Percentiles rank a stretch among this genome's conserved stretches.
Evolutionary conservation across 2,888 invertebrate species (phyloP).

Genomic region (Mactromeris polynyma): DNA sequence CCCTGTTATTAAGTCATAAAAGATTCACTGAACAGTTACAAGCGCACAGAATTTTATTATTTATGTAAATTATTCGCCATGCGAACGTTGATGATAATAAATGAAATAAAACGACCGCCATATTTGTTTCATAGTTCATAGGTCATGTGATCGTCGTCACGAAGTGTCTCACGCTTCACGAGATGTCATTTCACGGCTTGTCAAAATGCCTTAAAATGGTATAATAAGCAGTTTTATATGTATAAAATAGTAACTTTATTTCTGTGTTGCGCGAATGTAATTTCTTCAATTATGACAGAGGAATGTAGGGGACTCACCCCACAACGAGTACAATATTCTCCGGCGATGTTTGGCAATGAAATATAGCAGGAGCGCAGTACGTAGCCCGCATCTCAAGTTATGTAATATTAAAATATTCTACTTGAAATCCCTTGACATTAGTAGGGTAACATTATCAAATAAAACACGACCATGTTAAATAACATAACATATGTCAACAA

Average conservation of each 20-base stretch:
- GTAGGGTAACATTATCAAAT: no score
- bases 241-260: background rate
- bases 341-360: no score
- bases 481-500: no score
- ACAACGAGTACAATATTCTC: no score
- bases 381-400: no score
- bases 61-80: background rate
- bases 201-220: background rate
- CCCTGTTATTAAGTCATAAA: background rate
- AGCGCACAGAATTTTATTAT: background rate
- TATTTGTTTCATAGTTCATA: conserved; percentile 9
- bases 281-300: background rate
- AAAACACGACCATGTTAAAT: no score
- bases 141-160: conserved; percentile 47
- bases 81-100: background rate
- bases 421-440: no score
- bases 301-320: background rate
- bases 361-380: no score
- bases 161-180: conserved; percentile 38
- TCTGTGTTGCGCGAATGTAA: background rate
- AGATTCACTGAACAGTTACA: background rate
- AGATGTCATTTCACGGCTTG: conserved; percentile 14
- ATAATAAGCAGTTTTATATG: background rate
- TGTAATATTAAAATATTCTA: no score
- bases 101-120: background rate